A percentile compares a stretch with the other conserved stretches of the same genome.
Conservation (phyloP, 92 coral and sea anemone species). For the Metridium senile region DNA sequence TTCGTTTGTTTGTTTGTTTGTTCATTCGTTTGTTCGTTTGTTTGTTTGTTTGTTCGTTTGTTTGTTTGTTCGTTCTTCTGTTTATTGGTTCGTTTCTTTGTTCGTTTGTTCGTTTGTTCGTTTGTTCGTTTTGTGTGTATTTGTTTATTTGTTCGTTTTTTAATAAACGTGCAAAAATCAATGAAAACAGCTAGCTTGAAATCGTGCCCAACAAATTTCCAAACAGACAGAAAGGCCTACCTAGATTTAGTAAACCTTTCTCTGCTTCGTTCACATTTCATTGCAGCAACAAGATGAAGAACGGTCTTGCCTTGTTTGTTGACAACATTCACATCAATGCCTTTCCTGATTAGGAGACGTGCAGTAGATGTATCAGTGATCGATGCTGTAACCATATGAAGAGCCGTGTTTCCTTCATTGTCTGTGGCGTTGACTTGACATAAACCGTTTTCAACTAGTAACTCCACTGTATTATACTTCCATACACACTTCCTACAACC, state of each 20-base stretch:
- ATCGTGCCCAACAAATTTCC: too few species aligned
- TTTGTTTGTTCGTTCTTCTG: too few species aligned
- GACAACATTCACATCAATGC: conserved; percentile 58
- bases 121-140: too few species aligned
- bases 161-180: too few species aligned
- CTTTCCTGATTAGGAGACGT: conserved; percentile 62
- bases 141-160: too few species aligned
- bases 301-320: conserved; percentile 74
- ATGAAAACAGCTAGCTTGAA: too few species aligned
- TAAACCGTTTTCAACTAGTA: conserved; percentile 61
- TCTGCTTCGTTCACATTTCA: conserved; percentile 68
- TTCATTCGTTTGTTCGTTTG: too few species aligned
- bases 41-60: too few species aligned
- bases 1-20: too few species aligned
- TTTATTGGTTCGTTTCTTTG: too few species aligned
- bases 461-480: conserved; percentile 79
- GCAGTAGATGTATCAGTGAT: conserved; percentile 77
- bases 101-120: too few species aligned
- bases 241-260: conserved; percentile 49
- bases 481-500: conserved; percentile 83
- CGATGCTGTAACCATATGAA: conserved; percentile 73
- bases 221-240: too few species aligned
- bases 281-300: conserved; percentile 63
- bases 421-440: conserved; percentile 65
- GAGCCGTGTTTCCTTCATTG: conserved; percentile 65